Evolutionary conservation across 2,888 invertebrate genomes (phyloP), one percentile per base, ranked within the genome.

Genomic region (Smittia aterrima): DNA sequence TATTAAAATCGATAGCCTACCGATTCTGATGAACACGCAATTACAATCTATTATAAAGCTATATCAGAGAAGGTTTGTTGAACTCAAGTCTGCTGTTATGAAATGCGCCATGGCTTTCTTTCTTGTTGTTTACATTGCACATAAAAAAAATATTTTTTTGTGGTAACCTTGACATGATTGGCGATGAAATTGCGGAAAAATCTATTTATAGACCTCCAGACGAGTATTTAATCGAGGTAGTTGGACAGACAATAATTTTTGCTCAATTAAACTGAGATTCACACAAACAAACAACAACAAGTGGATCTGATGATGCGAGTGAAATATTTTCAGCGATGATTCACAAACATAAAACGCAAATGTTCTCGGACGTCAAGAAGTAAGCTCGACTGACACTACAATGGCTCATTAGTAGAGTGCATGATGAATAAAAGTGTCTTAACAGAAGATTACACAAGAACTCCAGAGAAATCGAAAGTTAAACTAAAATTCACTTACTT

Each of bases 111-210:
- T 11, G n/a, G 4, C 9, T 11, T 47, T 11, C 38, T 13, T 47
- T 47, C n/a, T 47, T 47, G 9, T 47, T 47, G 47, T 47, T 47
- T 47, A 47, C 47, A 47, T n/a, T 47, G 47, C 47, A 47, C 47
- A n/a, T 47, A n/a, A n/a, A n/a, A n/a, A n/a, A n/a, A n/a, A n/a
- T n/a, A 47, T 16, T 47, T 47, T n/a, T 11, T 47, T 11, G 47
- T 11, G 47, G 2, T 47, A 47, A 47, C 47, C 47, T 47, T 47
- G 47, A 47, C 47, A 47, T 16, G 16, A 47, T 6, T 32, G n/a
- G 2, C 47, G 47, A 47, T 2, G 16, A n/a, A 9, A 16, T n/a
- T 47, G 47, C 47, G 16, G 47, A 47, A 47, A 47, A 47, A n/a
- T 47, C 47, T 47, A 47, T 47, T 47, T 47, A 11, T 11, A 47